Evolutionary conservation across 2,113 vertebrate species (phyloP), one percentile per base, ranked within the genome.

Genomic region (Lophius piscatorius): DNA sequence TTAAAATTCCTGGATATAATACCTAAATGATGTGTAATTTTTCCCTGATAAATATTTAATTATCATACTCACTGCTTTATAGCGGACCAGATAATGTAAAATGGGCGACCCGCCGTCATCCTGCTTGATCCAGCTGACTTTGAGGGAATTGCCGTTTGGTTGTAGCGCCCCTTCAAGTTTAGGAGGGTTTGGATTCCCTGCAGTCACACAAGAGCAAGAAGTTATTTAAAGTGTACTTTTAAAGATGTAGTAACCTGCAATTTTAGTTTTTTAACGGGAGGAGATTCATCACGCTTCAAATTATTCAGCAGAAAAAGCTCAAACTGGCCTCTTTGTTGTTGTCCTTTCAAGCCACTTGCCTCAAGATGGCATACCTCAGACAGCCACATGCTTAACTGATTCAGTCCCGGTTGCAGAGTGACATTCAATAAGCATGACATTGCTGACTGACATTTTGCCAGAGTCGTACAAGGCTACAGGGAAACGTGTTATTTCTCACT

Each of bases 71-170:
- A 99, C 97, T 73, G 94, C 92, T 88, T 93, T 94, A 81, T 96
- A 98, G 58, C 90, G 93, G 88, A 98, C 86, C 58, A 98, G 92
- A 78, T 98, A 99, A 74, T 98, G 96, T 38, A 93, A 86, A 72
- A 99, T 98, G 2, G 96, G 95, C 8, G 94, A 97, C 48, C 96
- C 96, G 0, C 97, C 97, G 1, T 99, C 97, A 2, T 99, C 97
- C 86, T 99, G 97, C 86, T 96, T 96, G 87, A 93, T 94, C 92
- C 91, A 93, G 26, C 91, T 93, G 65, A 98, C 91, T 74, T 94
- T 97, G 26, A 96, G 87, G 33, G 93, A 93, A 86, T 98, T 98
- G 6, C 97, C 96, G 17, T 94, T 94, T 28, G 93, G 92, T 69
- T 94, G 93, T 81, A 94, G 87, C 26, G 87, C 82, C 4, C 93